Percentiles rank a stretch among this genome's conserved stretches.
phyloP scores from a whole-genome alignment of 2,888 invertebrate species.

The Ochlodes sylvanus region DNA sequence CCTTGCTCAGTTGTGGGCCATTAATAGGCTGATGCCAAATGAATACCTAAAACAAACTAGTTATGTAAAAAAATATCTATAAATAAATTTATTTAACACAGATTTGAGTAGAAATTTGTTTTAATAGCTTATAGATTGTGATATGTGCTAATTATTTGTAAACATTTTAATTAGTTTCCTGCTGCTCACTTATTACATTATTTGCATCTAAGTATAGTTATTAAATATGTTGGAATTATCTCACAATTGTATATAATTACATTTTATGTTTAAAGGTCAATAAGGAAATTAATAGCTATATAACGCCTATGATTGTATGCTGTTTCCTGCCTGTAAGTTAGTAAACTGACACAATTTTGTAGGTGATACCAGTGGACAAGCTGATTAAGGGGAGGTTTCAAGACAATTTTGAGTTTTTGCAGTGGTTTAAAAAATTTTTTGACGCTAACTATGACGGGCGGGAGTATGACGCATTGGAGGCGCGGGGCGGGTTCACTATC shows the following conservation, averaged over 20 bases:
- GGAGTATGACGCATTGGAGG: slow-evolving; percentile 96
- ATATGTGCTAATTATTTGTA: not conserved
- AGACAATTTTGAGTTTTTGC: slow-evolving; percentile 99
- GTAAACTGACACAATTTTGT: slow-evolving; percentile 57
- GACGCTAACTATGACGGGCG: slow-evolving; percentile 99
- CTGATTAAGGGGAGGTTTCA: slow-evolving; percentile 99
- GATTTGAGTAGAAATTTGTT: too few relatives aligned
- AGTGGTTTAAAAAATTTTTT: slow-evolving; percentile 99
- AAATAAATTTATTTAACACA: too few relatives aligned
- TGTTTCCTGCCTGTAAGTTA: not conserved
- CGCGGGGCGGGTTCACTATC: slow-evolving; percentile 92
- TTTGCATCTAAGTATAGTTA: not conserved
- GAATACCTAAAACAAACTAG: too few relatives aligned
- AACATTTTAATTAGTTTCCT: not conserved
- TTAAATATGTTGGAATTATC: not conserved
- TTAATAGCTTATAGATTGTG: too few relatives aligned
- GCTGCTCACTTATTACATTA: not conserved
- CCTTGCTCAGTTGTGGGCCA: too few relatives aligned
- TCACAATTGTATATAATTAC: not conserved
- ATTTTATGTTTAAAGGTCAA: not conserved
- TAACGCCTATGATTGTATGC: not conserved
- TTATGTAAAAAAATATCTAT: too few relatives aligned
- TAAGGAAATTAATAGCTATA: not conserved
- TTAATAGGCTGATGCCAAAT: too few relatives aligned
- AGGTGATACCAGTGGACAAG: slow-evolving; percentile 99